Base-by-base conservation (phyloP, 2,113 vertebrate species). In the Deroptyus accipitrinus region DNA sequence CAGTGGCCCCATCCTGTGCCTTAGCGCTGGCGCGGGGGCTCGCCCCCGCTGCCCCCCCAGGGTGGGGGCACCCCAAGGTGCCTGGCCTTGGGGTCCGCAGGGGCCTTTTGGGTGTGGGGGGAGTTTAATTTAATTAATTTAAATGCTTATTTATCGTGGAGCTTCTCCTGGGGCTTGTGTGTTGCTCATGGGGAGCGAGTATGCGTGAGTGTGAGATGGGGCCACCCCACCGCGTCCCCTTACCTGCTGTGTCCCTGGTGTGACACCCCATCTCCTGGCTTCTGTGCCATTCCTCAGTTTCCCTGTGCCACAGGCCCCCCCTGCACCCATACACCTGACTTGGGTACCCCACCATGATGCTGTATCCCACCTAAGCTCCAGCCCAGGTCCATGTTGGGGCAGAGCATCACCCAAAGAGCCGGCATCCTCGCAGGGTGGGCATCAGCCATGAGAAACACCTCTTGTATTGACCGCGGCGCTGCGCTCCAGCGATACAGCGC, bases 71-170 rank as follows among this genome's bases (percentile, higher is more conserved):
- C 73, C 83, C 51, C 8, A 11, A 27, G 89, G 63, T 82, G 90
- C 62, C 86, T 23, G 72, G 55, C 62, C 61, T 92, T 0, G 2
- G 83, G 70, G 20, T 46, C 41, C 28, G 51, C 59, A 12, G 48
- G 68, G 69, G 51, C 67, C 70, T 33, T 51, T 33, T 6, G 35
- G 13, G 10, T 14, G 52, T 6, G 19, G 9, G 19, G 35, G 35
- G 5, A 16, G 39, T 83, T 92, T 96, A 95, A 96, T 93, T 95
- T 95, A 96, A 96, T 93, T 96, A 96, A 96, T 95, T 95, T 96
- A 96, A 96, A 96, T 61, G 48, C 10, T 86, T 76, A 96, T 96
- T 95, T 95, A 95, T 93, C 25, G 15, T 62, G 72, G 76, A 85
- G 76, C 49, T 82, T 92, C 59, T 57, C 72, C 28, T 5, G 15